A percentile compares a stretch with the other conserved stretches of the same genome.
Evolutionary conservation across 2,888 invertebrate species (phyloP).

Genomic region (Trachelus troglodyta): DNA sequence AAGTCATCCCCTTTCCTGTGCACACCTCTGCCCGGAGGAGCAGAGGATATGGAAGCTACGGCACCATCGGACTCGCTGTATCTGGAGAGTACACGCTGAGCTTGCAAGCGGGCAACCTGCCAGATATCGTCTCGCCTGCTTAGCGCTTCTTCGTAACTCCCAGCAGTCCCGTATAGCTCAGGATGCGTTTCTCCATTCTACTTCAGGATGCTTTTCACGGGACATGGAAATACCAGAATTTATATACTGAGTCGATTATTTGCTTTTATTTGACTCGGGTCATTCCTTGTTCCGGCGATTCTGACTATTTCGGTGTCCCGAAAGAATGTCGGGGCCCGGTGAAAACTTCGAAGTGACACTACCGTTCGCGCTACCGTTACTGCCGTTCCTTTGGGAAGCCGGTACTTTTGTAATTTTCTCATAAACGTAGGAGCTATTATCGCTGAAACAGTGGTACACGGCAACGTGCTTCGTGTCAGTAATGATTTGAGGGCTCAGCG

Average conservation of each 20-base stretch:
- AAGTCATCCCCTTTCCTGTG: conserved; percentile 13
- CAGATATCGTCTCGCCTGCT: conserved; percentile 15
- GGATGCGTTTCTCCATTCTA: too few species aligned
- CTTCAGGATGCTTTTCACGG: too few species aligned
- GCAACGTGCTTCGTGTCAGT: conserved; percentile 7
- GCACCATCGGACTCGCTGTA: too few species aligned
- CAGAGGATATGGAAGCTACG: too few species aligned
- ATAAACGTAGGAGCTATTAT: neutral
- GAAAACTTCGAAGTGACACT: too few species aligned
- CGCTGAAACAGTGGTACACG: neutral
- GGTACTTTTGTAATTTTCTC: neutral
- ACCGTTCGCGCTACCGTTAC: too few species aligned
- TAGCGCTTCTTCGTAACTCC: conserved; percentile 7
- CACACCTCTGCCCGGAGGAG: neutral
- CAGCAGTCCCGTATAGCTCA: neutral
- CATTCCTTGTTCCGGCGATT: too few species aligned
- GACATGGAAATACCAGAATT: too few species aligned
- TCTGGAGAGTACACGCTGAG: neutral
- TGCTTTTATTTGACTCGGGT: too few species aligned
- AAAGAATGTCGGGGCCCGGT: too few species aligned
- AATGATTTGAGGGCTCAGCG: conserved; percentile 4
- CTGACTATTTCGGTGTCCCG: too few species aligned
- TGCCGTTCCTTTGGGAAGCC: neutral
- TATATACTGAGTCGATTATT: too few species aligned
- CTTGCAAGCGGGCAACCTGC: conserved; percentile 16